Evolutionary conservation across 2,888 invertebrate genomes (phyloP), one percentile per base, ranked within the genome.

Genomic region (Ochropleura leucogaster): DNA sequence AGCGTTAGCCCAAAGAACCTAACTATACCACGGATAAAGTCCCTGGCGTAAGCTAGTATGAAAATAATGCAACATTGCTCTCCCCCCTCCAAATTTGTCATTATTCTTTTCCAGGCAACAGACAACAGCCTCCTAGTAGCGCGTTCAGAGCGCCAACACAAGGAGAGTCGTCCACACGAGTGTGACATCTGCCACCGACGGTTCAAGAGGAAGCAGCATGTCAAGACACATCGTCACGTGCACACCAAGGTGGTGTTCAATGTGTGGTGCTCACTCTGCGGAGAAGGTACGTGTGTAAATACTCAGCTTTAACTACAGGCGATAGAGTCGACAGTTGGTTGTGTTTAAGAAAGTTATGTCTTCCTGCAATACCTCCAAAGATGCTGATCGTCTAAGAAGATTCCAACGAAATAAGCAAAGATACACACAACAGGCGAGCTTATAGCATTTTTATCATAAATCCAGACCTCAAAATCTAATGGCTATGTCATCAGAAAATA

Each of bases 141-240:
- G 0, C 88, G 90, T 0, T 18, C 73, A 5, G 10, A 47, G 2
- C 51, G 55, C 7, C 47, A 69, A 20, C 76, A 59, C 42, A 72
- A 82, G 14, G 89, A 87, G 74, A 80, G 82, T 4, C 89, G 96
- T 0, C 94, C 94, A 0, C 94, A 95, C 92, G 93, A 91, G 88
- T 96, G 96, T 76, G 85, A 85, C 14, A 83, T 95, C 40, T 96
- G 96, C 81, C 91, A 91, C 62, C 93, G 95, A 57, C 90, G 92
- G 82, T 96, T 96, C 90, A 96, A 96, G 88, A 86, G 96, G 74
- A 92, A 92, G 82, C 95, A 96, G 80, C 96, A 96, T 70, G 91
- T 96, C 4, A 94, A 94, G 57, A 94, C 93, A 7, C 96, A 96
- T 83, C 90, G 91, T 74, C 94, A 94, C 64, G 92, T 94, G 0